phyloP scores from a whole-genome alignment of 2,113 vertebrate genomes.

The Dendrocopos noguchii region DNA sequence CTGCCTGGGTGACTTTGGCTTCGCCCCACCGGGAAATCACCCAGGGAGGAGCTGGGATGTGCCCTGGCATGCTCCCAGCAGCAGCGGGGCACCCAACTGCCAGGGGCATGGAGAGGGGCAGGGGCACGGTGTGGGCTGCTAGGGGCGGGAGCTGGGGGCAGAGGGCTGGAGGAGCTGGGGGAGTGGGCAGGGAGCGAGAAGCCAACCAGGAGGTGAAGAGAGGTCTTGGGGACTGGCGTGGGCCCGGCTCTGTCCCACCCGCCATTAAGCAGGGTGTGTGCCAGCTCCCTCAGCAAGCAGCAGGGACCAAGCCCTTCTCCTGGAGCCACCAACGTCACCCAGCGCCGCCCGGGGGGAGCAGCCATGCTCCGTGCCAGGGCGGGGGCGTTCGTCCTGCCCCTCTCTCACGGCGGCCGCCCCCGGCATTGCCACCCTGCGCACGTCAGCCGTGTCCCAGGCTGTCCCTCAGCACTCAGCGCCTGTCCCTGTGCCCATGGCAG shows the following conservation, averaged over 20 bases:
- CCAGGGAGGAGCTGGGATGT: neutral
- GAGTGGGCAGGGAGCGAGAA: neutral
- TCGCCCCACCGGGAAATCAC: accelerated
- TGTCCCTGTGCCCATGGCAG: neutral
- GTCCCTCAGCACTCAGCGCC: accelerated
- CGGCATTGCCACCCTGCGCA: accelerated
- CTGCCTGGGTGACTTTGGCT: accelerated
- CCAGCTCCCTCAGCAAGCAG: conserved; percentile 31
- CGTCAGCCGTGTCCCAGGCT: neutral
- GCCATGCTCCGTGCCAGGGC: neutral
- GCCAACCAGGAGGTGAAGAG: neutral
- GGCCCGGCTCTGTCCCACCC: neutral
- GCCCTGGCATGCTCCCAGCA: accelerated
- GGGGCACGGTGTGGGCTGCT: accelerated
- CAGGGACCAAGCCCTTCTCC: conserved; percentile 34
- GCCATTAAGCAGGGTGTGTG: conserved; percentile 1
- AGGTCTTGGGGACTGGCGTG: neutral
- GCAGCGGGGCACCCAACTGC: neutral
- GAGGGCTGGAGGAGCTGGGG: neutral
- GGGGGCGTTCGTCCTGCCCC: neutral
- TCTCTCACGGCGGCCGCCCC: neutral
- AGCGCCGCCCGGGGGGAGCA: neutral
- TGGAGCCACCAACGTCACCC: conserved; percentile 26
- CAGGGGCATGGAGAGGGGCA: neutral
- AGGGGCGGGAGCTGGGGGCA: accelerated